Percentiles rank a stretch among this genome's conserved stretches.
These are phyloP conservation scores for Forbesichthys agassizii DNA, from an alignment of 2,113 vertebrate genomes.

Conservation along the genomic window DNA sequence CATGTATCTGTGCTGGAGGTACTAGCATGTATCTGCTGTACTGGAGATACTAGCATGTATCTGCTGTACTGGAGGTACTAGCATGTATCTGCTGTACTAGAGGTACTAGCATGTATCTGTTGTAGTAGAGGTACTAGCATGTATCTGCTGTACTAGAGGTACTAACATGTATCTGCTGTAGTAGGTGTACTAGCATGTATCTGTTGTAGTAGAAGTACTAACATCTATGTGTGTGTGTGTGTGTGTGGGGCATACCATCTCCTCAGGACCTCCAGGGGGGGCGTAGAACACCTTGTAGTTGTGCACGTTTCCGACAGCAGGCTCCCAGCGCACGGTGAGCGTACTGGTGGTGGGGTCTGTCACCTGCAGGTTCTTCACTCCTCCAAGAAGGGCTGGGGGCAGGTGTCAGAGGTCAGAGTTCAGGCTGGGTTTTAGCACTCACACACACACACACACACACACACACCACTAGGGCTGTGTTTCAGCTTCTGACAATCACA, in stretches of 20 bases:
- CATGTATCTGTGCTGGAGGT: background rate
- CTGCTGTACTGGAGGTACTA: background rate
- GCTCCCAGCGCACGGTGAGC: slow-evolving; percentile 86
- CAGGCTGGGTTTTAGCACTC: too few relatives aligned
- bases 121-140: too few relatives aligned
- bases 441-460: too few relatives aligned
- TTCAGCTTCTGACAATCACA: too few relatives aligned
- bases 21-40: background rate
- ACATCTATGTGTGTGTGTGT: too few relatives aligned
- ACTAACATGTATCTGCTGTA: too few relatives aligned
- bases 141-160: too few relatives aligned
- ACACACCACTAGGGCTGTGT: too few relatives aligned
- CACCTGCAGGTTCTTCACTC: slow-evolving; percentile 86
- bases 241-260: slow-evolving; percentile 2
- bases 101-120: background rate
- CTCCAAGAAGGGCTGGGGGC: slow-evolving; percentile 85
- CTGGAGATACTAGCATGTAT: background rate
- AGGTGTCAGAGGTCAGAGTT: background rate
- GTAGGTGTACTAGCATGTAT: too few relatives aligned
- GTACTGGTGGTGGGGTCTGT: slow-evolving; percentile 85
- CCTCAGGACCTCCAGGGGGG: slow-evolving; percentile 81
- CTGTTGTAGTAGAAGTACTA: too few relatives aligned
- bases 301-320: slow-evolving; percentile 86
- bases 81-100: background rate
- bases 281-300: slow-evolving; percentile 87